Evolutionary conservation across 2,113 vertebrate genomes (phyloP).

Genomic region (Cynocephalus volans): DNA sequence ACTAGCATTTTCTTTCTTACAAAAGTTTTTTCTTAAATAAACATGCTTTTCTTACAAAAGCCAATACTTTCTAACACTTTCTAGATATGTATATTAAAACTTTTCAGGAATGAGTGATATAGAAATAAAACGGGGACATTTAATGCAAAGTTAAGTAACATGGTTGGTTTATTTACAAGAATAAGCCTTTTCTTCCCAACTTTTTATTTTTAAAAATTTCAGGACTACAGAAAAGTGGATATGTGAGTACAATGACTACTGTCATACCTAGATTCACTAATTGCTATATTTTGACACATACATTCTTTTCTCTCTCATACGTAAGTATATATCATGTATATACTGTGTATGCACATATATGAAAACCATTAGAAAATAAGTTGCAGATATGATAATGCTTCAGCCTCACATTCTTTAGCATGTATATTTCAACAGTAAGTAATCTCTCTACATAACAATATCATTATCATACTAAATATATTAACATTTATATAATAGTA

Average conservation of each 20-base stretch:
- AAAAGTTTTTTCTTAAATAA: neutral
- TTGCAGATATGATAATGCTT: neutral
- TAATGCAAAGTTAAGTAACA: slow-evolving; percentile 31
- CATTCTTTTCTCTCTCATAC: neutral
- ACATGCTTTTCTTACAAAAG: neutral
- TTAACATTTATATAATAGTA: neutral
- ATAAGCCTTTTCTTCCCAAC: neutral
- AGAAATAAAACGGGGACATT: neutral
- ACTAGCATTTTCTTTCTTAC: neutral
- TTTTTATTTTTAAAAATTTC: slow-evolving; percentile 32
- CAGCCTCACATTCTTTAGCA: neutral
- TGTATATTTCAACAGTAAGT: neutral
- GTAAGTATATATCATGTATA: neutral
- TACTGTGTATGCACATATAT: neutral
- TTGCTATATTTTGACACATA: neutral
- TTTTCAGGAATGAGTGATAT: neutral
- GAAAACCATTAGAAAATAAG: neutral
- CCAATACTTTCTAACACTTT: neutral
- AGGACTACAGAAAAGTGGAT: neutral
- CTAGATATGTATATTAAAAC: neutral
- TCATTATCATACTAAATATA: neutral
- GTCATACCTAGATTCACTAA: neutral
- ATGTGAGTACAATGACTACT: neutral
- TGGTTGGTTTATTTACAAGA: neutral
- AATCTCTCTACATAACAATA: neutral